phyloP scores from a whole-genome alignment of 2,888 invertebrate species.

The Temnothorax unifasciatus region DNA sequence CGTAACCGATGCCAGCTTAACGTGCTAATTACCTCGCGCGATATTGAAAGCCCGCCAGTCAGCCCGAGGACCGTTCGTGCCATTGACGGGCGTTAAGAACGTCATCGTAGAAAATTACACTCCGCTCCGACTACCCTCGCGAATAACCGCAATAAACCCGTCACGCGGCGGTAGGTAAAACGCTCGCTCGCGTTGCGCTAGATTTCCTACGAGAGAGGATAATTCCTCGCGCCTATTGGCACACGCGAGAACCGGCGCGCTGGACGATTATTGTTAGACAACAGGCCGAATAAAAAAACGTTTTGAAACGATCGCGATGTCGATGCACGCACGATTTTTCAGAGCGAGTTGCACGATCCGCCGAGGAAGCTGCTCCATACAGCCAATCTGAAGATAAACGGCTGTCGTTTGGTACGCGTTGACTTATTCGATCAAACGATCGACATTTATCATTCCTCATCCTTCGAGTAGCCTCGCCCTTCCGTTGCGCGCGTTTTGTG shows the following conservation, averaged over 20 bases:
- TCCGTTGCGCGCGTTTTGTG: constrained; percentile 45
- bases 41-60: constrained; percentile 45
- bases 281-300: background rate
- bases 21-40: constrained; percentile 49
- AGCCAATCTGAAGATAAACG: constrained; percentile 58
- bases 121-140: constrained; percentile 11
- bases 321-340: constrained; percentile 54
- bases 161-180: background rate
- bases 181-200: background rate
- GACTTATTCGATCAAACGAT: constrained; percentile 62
- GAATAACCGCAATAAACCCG: constrained; percentile 39
- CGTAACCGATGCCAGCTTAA: constrained; percentile 32
- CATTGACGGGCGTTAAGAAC: constrained; percentile 35
- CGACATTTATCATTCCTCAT: constrained; percentile 70
- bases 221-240: constrained; percentile 8
- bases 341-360: constrained; percentile 35
- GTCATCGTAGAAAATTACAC: constrained; percentile 39
- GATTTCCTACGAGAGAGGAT: constrained; percentile 12
- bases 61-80: constrained; percentile 1
- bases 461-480: constrained; percentile 45
- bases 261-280: constrained; percentile 22
- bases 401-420: constrained; percentile 66
- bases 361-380: constrained; percentile 21
- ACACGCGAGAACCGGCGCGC: constrained; percentile 8
- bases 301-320: constrained; percentile 45